Base-by-base conservation (phyloP, 1,140 invertebrate species). In the Scylla paramamosain region DNA sequence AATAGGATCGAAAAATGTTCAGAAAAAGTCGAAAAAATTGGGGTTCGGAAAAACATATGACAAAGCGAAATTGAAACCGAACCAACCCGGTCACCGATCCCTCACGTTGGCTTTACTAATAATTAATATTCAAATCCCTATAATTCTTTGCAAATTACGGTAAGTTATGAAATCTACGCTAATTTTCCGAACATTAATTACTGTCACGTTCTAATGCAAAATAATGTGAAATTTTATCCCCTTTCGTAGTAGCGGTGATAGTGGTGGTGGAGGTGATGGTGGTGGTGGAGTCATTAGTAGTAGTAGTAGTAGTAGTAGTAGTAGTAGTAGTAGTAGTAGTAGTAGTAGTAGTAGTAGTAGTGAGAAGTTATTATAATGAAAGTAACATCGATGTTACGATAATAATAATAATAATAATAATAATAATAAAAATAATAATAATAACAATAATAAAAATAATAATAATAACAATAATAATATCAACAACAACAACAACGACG, bases 51-150 rank as follows among this genome's bases (percentile, higher is more conserved):
- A 39, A 59, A 59, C 2, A 59, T 14, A 59, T 59, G 52, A 77
- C 67, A 77, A 77, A 25, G 67, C 20, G 67, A 77, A 77, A 77
- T n/a, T n/a, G n/a, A n/a, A 77, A 77, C 25, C 25, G 67, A 77
- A 77, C 52, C 16, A n/a, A n/a, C 67, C 67, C 52, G 12, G 20
- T n/a, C 67, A n/a, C 67, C 67, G 67, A 77, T 77, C 67, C 67
- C 67, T 77, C 67, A 77, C 67, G 16, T 77, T n/a, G 67, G 20
- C 20, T 77, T 77, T n/a, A 77, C 20, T n/a, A n/a, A 77, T 77
- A 77, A 77, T 77, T 77, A 77, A 77, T 77, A 77, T 77, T 77
- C 67, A 77, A 77, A 77, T 77, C 67, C 67, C 67, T 77, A 77
- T 77, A 77, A 77, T 77, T 77, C 67, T 77, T 77, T n/a, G 67